Base-by-base conservation (phyloP, 1,140 invertebrate genomes). In the Samia ricini region DNA sequence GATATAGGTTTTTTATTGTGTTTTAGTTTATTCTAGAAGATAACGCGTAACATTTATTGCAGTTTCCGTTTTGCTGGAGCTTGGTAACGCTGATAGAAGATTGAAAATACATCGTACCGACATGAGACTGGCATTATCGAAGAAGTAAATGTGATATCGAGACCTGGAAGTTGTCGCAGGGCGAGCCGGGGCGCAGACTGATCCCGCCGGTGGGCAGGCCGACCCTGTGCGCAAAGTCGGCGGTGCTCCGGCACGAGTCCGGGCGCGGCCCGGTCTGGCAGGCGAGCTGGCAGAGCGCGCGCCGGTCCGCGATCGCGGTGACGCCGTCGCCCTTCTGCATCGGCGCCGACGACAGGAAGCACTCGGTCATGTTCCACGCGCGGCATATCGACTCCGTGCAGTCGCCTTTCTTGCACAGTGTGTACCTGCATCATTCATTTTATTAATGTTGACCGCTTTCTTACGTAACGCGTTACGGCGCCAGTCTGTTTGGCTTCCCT, bases 101-200 rank as follows among this genome's bases (percentile, higher is more conserved):
- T n/a, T n/a, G n/a, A n/a, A n/a, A n/a, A n/a, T n/a, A n/a, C n/a
- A n/a, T n/a, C n/a, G n/a, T n/a, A n/a, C n/a, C n/a, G n/a, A n/a
- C n/a, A n/a, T n/a, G n/a, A n/a, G n/a, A n/a, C n/a, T n/a, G n/a
- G n/a, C n/a, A n/a, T n/a, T n/a, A n/a, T n/a, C n/a, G n/a, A n/a
- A n/a, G n/a, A n/a, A n/a, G n/a, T n/a, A n/a, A n/a, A n/a, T n/a
- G n/a, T n/a, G n/a, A n/a, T n/a, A n/a, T n/a, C n/a, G 15, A 62
- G 86, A 95, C 97, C 92, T 97, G 96, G 91, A 98, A 99, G 91
- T 99, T 99, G 89, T 99, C 98, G 91, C 99, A 99, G 0, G 98
- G 98, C 52, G 98, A 98, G 24, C 99, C 98, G 61, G 97, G 96
- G 61, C 97, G 92, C 26, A 99, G 90, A 74, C 96, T 97, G 61